Conservation (phyloP, 2,113 vertebrate species). For the Stomatorhinus ivindoensis region DNA sequence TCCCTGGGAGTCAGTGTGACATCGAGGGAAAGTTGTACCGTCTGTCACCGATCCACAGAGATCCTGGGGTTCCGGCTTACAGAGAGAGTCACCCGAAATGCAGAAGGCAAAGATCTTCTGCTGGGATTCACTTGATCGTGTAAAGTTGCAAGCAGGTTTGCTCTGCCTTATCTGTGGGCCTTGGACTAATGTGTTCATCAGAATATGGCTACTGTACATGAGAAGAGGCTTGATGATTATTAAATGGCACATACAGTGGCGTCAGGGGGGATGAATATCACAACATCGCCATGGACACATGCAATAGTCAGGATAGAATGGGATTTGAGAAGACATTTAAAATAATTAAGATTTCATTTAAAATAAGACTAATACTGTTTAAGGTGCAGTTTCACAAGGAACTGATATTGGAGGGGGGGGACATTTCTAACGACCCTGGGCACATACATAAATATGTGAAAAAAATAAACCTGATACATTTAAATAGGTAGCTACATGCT, state of each 20-base stretch:
- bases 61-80: not conserved
- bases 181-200: not conserved
- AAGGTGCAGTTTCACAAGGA: not conserved
- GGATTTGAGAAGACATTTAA: not conserved
- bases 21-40: not conserved
- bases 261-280: not conserved
- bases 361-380: not conserved
- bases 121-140: not conserved
- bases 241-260: not conserved
- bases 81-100: not conserved
- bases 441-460: not conserved
- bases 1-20: not conserved
- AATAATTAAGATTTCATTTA: not conserved
- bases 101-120: not conserved
- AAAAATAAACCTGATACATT: constrained; percentile 1
- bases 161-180: not conserved
- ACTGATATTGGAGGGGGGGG: not conserved
- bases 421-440: not conserved
- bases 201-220: not conserved
- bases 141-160: not conserved
- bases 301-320: not conserved
- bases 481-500: not conserved
- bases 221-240: not conserved
- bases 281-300: not conserved
- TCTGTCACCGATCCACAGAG: not conserved